These are phyloP conservation scores for Coracopsis vasa DNA, from an alignment of 2,113 vertebrate species.

Conservation along the genomic window DNA sequence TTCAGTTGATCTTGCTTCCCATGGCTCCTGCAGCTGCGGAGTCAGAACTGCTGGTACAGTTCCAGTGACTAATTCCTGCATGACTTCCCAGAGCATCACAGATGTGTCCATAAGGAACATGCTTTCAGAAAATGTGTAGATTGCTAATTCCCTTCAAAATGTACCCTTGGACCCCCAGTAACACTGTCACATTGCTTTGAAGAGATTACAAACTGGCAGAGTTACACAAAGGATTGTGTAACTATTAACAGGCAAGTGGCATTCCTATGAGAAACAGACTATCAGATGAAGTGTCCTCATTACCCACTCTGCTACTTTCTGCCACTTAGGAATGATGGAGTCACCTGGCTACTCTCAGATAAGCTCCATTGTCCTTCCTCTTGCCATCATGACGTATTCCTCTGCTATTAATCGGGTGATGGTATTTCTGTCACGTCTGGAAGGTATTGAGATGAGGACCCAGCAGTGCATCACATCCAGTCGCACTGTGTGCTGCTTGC, in stretches of 20 bases:
- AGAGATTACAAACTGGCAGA: neutral
- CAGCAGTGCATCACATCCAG: neutral
- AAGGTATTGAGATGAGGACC: neutral
- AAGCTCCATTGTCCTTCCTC: neutral
- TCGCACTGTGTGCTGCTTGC: neutral
- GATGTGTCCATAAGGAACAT: neutral
- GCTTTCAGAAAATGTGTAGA: neutral
- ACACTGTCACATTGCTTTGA: neutral
- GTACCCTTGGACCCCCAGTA: neutral
- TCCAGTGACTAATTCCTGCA: neutral
- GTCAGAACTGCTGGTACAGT: neutral
- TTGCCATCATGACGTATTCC: neutral
- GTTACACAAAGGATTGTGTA: neutral
- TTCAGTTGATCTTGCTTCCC: neutral
- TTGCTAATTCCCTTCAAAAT: neutral
- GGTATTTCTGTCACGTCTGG: neutral
- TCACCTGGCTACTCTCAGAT: neutral
- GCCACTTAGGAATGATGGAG: neutral
- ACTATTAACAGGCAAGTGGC: neutral
- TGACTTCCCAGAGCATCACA: neutral
- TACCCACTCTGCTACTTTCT: neutral
- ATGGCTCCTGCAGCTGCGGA: neutral
- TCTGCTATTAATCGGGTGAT: neutral
- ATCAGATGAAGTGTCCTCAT: neutral
- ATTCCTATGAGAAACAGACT: neutral